Conservation (phyloP, 2,888 invertebrate genomes). For the Scelioninae gen. 1 region DNA sequence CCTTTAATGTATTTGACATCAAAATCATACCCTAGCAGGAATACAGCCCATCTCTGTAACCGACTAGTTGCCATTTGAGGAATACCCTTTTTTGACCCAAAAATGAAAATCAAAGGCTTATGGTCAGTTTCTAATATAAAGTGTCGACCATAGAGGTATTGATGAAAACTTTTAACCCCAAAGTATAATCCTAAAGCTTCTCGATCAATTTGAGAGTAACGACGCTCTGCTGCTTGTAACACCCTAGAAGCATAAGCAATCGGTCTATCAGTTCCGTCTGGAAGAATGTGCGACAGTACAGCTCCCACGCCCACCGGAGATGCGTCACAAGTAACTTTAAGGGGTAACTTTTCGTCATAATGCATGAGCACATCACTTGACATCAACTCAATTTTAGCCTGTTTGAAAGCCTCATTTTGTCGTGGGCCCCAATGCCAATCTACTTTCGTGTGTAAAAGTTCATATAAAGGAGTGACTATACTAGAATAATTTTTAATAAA, state of each 20-base stretch:
- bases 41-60: conserved; percentile 17
- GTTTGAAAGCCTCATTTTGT: not conserved
- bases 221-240: not conserved
- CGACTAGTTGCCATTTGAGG: conserved; percentile 20
- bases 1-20: conserved; percentile 25
- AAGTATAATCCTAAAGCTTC: conserved; percentile 29
- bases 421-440: not conserved
- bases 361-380: not conserved
- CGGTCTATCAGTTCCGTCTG: not conserved
- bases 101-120: conserved; percentile 16
- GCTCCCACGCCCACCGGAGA: conserved; percentile 25
- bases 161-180: conserved; percentile 16
- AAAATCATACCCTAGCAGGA: conserved; percentile 22
- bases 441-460: conserved; percentile 1
- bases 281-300: conserved; percentile 12
- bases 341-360: conserved; percentile 45
- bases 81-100: conserved; percentile 14
- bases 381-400: not conserved
- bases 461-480: conserved; percentile 9
- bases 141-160: conserved; percentile 27
- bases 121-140: conserved; percentile 21
- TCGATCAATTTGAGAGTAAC: conserved; percentile 23
- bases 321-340: conserved; percentile 37
- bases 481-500: conserved; percentile 27
- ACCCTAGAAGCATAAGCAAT: conserved; percentile 15